Evolutionary conservation across 1,140 invertebrate species (phyloP), one percentile per base, ranked within the genome.

Genomic region (Formica selysi): DNA sequence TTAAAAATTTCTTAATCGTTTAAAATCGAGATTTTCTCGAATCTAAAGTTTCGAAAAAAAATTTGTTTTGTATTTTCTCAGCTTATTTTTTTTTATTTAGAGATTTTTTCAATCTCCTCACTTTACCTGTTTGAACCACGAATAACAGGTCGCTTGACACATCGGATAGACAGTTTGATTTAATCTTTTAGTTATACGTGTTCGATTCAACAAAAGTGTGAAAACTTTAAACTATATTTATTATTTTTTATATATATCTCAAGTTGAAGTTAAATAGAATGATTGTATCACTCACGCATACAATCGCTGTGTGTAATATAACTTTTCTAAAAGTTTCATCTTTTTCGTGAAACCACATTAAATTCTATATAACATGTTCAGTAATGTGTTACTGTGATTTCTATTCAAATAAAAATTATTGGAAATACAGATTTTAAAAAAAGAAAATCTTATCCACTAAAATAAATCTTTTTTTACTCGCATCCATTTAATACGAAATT

Each of bases 231-330:
- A 48, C 11, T 48, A 16, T 3, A 16, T 16, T 48, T 11, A 51
- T 51, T 19, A 51, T 10, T 51, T 51, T 51, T 59, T 7, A 57
- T 57, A n/a, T 10, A n/a, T 59, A 29, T 26, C 1, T 68, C 67
- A 22, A 38, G 38, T 26, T 22, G 22, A 68, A 68, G 5, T 48
- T 68, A 68, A 48, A 44, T 68, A 68, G 48, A 51, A 51, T 51
- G 13, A 0, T 48, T 51, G 48, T 51, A 19, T 11, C 41, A 44
- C 41, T 44, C 41, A 44, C 2, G 41, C 16, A 51, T 16, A 51
- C 48, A 51, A 51, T 51, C 48, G 16, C 16, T 51, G 4, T 51
- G 16, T 10, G 19, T 19, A 29, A 48, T 44, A n/a, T 68, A 79
- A 79, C 13, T 79, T 79, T 38, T 44, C 32, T 26, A 10, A 5